Evolutionary conservation across 2,888 invertebrate species (phyloP), one percentile per base, ranked within the genome.

Genomic region (Imbricaverruca yamaguchii): DNA sequence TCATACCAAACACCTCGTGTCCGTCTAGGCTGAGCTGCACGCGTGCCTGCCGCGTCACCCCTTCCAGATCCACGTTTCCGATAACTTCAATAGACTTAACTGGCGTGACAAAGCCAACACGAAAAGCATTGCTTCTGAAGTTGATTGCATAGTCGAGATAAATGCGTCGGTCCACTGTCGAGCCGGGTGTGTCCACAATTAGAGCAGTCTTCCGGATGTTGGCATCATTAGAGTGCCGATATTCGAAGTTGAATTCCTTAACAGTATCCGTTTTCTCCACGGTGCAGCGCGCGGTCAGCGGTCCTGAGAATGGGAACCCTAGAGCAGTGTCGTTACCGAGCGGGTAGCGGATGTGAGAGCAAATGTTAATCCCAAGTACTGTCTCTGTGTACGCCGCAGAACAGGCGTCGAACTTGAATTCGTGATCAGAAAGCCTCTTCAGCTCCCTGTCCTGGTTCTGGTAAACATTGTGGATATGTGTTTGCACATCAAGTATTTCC

Each of bases 401-500:
- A 15, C 74, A 74, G 53, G 53, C 74, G 7, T 11, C 53, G 21
- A 23, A 74, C 8, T 55, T 0, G 74, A 15, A 2, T 21, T 10
- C 12, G 12, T 65, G 10, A 21, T 7, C 8, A 1, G 18, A 55
- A 21, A n/a, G 10, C 23, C 12, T 23, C 23, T 23, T 15, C 79
- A 79, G 56, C 69, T 18, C 15, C 9, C 69, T 69, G n/a, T 82
- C 82, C 25, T 82, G n/a, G 53, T 86, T 92, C 91, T 91, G 92
- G 59, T 82, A 81, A n/a, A 84, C 81, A 39, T 85, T 81, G 80
- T 86, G 83, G 53, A 86, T 83, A 65, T 86, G 83, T 6, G 86
- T 86, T 85, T 86, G 86, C 53, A 92, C 92, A 85, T 92, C 92
- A 83, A 97, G 91, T 83, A 97, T 92, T 87, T 97, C 96, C 85